Evolutionary conservation across 2,888 invertebrate species (phyloP), one percentile per base, ranked within the genome.

Genomic region (Anaspis maculata): DNA sequence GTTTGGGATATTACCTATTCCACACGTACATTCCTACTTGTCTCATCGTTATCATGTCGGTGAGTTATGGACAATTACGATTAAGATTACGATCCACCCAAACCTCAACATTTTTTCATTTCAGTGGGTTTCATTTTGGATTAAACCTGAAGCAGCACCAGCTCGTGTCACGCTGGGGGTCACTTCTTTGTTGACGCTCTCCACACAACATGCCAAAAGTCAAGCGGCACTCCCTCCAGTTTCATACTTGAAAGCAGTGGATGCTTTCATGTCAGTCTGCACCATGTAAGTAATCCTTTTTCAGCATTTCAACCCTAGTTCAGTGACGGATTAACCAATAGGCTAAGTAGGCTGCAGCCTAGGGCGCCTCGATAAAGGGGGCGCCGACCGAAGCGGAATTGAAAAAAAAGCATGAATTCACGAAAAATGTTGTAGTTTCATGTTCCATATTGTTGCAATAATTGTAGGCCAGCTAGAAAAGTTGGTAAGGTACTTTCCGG

Each of bases 121-220:
- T 64, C 64, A 87, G 77, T 91, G 91, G 91, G 86, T 91, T 3
- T 90, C 90, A 0, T 92, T 92, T 68, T 92, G 91, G 91, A 90
- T 92, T 52, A 90, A 90, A 61, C 90, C 90, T 0, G 92, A 92
- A 65, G 91, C 91, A 1, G 90, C 90, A 3, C 92, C 92, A 0
- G 92, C 92, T 12, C 73, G 92, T 3, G 92, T 92, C 14, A 92
- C 94, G 0, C 71, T 92, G 1, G 92, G 94, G 11, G 91, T 92
- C 37, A 91, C 91, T 38, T 90, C 90, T 15, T 67, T 91, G 23
- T 74, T 91, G 30, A 91, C 91, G 2, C 69, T 91, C 2, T 89
- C 89, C 9, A 91, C 91, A 2, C 91, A 91, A 57, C 91, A 91
- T 62, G 91, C 91, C 9, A 91, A 91, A 67, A 90, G 89, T 43